Evolutionary conservation across 2,113 vertebrate genomes (phyloP), one percentile per base, ranked within the genome.

Genomic region (Cichladusa arquata): DNA sequence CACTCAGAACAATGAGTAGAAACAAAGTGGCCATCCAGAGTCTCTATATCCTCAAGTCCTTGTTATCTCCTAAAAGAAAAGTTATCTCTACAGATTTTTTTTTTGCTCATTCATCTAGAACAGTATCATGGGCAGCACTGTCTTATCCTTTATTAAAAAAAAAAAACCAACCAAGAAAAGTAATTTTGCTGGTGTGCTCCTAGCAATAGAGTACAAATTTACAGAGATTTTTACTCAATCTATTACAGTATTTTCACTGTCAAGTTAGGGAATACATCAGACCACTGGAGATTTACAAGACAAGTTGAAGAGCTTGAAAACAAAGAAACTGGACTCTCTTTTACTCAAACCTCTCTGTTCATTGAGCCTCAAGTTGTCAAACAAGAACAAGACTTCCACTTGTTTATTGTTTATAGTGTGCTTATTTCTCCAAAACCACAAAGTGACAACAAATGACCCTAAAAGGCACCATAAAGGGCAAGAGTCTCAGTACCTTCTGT

Each of bases 401-500:
- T 90, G n/a, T 82, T 95, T 93, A 65, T 20, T 93, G 74, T 60
- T 90, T 93, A 89, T 86, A 78, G 73, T 8, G 45, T 74, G 36
- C 31, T 90, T 86, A 81, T 83, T 92, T 93, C 34, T 71, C 54
- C 71, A 70, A 90, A 94, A 48, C 88, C 22, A 7, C 87, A 78
- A 73, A 81, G 85, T 92, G 92, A 86, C 82, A 83, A 86, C 78
- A 92, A 85, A 86, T 29, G 71, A 94, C 81, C 88, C 88, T 83
- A 96, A 93, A 74, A 84, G 61, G 85, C 60, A 73, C 31, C 60
- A 87, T 34, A 91, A 90, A 93, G 94, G 85, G 71, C 82, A 96
- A 92, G 61, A 90, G 76, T 38, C 74, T 87, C 83, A 77, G 81
- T 73, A 47, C 33, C n/a, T 66, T 83, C 12, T 29, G 77, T 33